Evolutionary conservation across 1,140 invertebrate species (phyloP).

Genomic region (Holcopasites calliopsidis): DNA sequence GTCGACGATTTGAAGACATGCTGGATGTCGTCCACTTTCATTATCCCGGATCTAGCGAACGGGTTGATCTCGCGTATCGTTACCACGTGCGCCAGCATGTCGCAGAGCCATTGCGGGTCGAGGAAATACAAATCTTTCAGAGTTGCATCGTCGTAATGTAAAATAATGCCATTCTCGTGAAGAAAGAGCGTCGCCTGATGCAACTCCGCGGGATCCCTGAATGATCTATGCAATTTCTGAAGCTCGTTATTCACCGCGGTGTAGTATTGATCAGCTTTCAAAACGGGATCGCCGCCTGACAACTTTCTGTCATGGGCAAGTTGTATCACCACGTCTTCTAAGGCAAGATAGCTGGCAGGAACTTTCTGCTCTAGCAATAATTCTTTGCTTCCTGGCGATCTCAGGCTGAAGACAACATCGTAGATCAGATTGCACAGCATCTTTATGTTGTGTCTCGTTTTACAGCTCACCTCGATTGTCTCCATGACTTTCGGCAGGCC

Average conservation of each 20-base stretch:
- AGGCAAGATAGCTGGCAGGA: conserved; percentile 95
- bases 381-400: conserved; percentile 94
- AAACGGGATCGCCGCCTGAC: conserved; percentile 90
- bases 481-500: conserved; percentile 96
- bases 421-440: conserved; percentile 96
- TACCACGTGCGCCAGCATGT: conserved; percentile 97
- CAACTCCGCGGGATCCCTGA: conserved; percentile 93
- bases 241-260: conserved; percentile 86
- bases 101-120: conserved; percentile 99
- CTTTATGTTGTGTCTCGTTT: conserved; percentile 94
- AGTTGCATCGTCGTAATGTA: conserved; percentile 98
- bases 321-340: conserved; percentile 94
- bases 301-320: conserved; percentile 87
- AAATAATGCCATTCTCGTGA: conserved; percentile 98
- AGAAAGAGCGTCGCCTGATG: conserved; percentile 97
- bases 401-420: conserved; percentile 94
- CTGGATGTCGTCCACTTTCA: conserved; percentile 96
- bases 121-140: conserved; percentile 97
- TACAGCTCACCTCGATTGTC: conserved; percentile 95
- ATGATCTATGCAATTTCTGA: conserved; percentile 84
- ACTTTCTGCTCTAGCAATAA: conserved; percentile 95
- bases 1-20: conserved; percentile 91
- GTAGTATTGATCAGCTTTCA: conserved; percentile 92
- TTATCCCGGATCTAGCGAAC: conserved; percentile 94
- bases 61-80: conserved; percentile 98